Evolutionary conservation across 2,888 invertebrate genomes (phyloP).

Genomic region (Escarpia spicata): DNA sequence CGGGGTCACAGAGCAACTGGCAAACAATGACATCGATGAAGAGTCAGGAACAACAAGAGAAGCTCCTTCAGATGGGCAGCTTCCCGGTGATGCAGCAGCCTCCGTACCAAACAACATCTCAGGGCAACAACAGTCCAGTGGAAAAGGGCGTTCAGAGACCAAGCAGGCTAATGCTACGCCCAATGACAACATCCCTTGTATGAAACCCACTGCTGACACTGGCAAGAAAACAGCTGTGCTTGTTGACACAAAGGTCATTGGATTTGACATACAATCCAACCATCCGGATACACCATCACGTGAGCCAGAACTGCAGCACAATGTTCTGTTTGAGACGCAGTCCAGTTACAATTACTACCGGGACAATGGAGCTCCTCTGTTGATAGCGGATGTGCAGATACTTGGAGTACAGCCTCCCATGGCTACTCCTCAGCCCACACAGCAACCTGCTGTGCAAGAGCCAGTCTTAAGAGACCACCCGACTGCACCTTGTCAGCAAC

Average conservation of each 20-base stretch:
- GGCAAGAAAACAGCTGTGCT: background rate
- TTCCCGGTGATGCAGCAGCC: background rate
- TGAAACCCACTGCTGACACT: background rate
- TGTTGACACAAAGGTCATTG: slow-evolving; percentile 22
- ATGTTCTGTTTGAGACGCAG: slow-evolving; percentile 21
- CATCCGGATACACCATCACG: background rate
- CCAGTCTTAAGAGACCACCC: background rate
- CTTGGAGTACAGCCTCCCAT: slow-evolving; percentile 36
- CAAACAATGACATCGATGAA: background rate
- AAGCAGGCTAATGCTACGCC: background rate
- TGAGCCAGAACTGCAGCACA: slow-evolving; percentile 21
- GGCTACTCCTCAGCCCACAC: background rate
- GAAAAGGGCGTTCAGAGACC: background rate
- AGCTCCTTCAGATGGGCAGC: background rate
- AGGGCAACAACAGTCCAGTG: background rate
- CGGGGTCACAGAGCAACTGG: background rate
- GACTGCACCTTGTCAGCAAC: background rate
- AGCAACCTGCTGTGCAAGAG: background rate
- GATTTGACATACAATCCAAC: slow-evolving; percentile 26
- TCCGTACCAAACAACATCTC: background rate
- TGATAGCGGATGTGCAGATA: slow-evolving; percentile 32
- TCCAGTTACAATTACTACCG: background rate
- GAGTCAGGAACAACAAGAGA: background rate
- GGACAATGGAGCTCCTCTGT: background rate
- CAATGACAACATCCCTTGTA: background rate